A percentile compares a stretch with the other conserved stretches of the same genome.
Conservation (phyloP, 2,113 vertebrate species). For the Bubo bubo region DNA sequence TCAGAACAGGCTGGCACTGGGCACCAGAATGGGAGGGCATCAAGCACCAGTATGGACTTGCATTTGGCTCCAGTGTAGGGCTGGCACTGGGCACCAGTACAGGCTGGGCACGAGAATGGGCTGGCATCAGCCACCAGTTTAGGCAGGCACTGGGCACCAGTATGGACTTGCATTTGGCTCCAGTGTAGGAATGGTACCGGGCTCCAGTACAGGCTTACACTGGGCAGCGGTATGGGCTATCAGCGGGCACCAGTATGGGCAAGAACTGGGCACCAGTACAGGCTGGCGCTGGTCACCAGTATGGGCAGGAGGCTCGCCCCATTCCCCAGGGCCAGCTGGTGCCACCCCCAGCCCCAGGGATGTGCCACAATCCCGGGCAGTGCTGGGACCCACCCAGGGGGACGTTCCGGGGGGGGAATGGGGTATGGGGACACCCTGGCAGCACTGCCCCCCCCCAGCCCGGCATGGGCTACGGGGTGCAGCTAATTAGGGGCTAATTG, state of each 20-base stretch:
- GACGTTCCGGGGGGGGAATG: fast-evolving
- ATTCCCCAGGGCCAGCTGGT: neutral
- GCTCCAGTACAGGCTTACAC: neutral
- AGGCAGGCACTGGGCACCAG: neutral
- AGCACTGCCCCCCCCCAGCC: neutral
- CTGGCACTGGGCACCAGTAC: neutral
- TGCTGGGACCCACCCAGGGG: neutral
- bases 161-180: neutral
- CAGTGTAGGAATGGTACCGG: neutral
- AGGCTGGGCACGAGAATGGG: neutral
- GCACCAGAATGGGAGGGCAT: too few relatives aligned
- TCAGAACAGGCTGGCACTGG: neutral
- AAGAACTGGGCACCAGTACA: neutral
- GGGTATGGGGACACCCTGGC: neutral
- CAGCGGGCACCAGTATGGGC: neutral
- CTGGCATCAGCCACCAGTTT: neutral
- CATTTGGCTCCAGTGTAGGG: neutral
- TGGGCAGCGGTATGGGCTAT: neutral
- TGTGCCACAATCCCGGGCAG: neutral
- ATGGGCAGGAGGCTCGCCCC: neutral
- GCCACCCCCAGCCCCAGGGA: neutral
- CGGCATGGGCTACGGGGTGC: neutral
- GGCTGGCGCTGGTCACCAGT: neutral
- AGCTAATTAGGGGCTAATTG: slow-evolving; percentile 20
- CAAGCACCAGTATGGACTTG: neutral